Percentiles rank a stretch among this genome's conserved stretches.
These are phyloP conservation scores for Entomobrya proxima DNA, from an alignment of 2,888 invertebrate species.

Conservation along the genomic window DNA sequence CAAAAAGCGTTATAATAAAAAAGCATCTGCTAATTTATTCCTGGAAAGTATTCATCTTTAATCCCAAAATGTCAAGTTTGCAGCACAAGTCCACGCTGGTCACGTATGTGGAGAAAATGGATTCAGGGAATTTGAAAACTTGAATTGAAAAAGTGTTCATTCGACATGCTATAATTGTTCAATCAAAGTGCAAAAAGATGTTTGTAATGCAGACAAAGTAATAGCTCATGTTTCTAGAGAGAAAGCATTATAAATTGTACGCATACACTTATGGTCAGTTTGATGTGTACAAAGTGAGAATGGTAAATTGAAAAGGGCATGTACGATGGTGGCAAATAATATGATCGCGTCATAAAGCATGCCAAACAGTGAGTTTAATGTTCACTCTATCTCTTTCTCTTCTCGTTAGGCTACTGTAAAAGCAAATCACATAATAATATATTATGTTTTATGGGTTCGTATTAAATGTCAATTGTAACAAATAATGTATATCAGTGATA, in stretches of 20 bases:
- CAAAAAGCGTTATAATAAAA: background rate
- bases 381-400: conserved; percentile 27
- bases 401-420: conserved; percentile 55
- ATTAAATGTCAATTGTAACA: conserved; percentile 65
- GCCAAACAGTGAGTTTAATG: conserved; percentile 54
- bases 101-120: conserved; percentile 15
- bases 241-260: background rate
- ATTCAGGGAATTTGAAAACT: conserved; percentile 23
- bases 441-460: conserved; percentile 53
- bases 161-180: background rate
- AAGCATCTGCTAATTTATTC: background rate
- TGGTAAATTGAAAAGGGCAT: conserved; percentile 17
- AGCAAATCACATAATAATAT: background rate
- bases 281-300: conserved; percentile 16
- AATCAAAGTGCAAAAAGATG: background rate
- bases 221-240: background rate
- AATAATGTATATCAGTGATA: conserved; percentile 38
- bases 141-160: background rate
- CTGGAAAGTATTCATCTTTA: background rate
- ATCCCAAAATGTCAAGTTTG: background rate
- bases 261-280: background rate
- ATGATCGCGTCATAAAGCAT: conserved; percentile 44
- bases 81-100: background rate
- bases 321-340: conserved; percentile 30
- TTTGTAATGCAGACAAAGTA: background rate